Percentiles rank a stretch among this genome's conserved stretches.
These are phyloP conservation scores for Epinephelus cyanopodus DNA, from an alignment of 2,113 vertebrate genomes.

Conservation along the genomic window DNA sequence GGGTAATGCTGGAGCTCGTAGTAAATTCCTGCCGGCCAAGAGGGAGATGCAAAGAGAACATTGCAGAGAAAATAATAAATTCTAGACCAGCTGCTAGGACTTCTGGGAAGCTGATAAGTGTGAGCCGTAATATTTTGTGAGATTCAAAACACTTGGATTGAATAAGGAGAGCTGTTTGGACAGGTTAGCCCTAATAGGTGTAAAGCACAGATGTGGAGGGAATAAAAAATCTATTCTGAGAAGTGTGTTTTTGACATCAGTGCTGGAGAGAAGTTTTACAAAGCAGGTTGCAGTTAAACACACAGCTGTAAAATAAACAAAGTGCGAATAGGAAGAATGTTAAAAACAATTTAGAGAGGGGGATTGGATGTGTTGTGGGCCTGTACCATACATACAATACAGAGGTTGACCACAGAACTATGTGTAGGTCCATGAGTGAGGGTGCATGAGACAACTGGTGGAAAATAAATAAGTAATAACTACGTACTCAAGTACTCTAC, in stretches of 20 bases:
- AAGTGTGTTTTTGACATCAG: conserved; percentile 9
- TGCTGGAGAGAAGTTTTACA: neutral
- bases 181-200: conserved; percentile 1
- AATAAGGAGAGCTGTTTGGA: conserved; percentile 25
- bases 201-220: conserved; percentile 20
- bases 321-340: neutral
- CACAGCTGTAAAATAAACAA: neutral
- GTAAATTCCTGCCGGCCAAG: conserved; percentile 72
- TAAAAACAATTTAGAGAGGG: neutral
- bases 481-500: neutral
- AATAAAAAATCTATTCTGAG: conserved; percentile 23
- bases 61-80: conserved; percentile 62
- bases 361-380: neutral
- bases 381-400: neutral
- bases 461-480: neutral
- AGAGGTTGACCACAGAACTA: neutral
- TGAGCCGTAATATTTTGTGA: conserved; percentile 29
- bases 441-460: neutral
- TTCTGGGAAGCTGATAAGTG: conserved; percentile 59
- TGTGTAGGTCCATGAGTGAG: neutral
- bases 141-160: conserved; percentile 19
- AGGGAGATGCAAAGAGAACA: conserved; percentile 65
- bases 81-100: conserved; percentile 50
- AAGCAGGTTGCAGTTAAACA: conserved; percentile 15
- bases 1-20: conserved; percentile 56